These are phyloP conservation scores for Xiphophorus maculatus DNA, from an alignment of 2,113 vertebrate genomes.

Conservation along the genomic window DNA sequence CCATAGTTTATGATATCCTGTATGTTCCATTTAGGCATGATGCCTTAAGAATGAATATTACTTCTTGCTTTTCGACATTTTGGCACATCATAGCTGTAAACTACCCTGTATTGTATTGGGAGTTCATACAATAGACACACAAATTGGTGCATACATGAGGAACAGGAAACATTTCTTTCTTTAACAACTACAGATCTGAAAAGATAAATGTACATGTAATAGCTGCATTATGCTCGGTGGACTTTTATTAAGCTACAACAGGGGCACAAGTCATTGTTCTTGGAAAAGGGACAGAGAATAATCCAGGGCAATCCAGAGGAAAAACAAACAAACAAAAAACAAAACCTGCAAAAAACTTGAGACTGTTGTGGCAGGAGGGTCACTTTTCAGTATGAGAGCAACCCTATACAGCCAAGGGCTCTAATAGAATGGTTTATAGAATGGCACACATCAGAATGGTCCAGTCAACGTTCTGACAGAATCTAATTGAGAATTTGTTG, in stretches of 20 bases:
- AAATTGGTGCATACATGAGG: no score
- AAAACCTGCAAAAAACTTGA: background rate
- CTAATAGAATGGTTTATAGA: background rate
- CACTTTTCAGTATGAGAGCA: background rate
- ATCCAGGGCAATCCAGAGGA: constrained; percentile 15
- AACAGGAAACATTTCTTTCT: no score
- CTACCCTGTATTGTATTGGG: no score
- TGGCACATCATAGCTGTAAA: no score
- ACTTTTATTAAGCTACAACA: background rate
- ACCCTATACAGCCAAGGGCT: background rate
- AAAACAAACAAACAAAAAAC: background rate
- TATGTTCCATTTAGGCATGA: no score
- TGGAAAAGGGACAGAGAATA: background rate
- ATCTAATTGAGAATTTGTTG: background rate
- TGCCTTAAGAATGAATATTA: no score
- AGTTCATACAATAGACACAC: no score
- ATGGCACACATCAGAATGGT: background rate
- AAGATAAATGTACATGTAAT: background rate
- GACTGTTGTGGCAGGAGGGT: background rate
- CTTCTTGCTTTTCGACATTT: no score
- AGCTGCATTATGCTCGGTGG: background rate
- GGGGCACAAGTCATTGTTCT: background rate
- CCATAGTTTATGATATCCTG: no score
- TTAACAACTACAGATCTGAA: no score
- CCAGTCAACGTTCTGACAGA: background rate